These are phyloP conservation scores for Torymus auratus DNA, from an alignment of 2,888 invertebrate species.

Conservation along the genomic window DNA sequence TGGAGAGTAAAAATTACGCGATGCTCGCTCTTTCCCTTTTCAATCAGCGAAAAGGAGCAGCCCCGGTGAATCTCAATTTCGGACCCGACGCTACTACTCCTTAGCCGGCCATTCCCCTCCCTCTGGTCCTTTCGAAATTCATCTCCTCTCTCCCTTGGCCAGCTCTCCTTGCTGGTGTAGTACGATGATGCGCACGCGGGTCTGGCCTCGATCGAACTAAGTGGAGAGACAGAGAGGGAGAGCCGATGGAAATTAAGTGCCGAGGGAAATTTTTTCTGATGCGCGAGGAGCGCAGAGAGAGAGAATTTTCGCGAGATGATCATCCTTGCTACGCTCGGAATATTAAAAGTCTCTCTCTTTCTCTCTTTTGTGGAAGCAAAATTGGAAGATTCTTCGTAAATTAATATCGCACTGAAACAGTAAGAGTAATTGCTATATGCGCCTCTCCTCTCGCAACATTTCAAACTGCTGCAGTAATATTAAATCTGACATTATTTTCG, in stretches of 20 bases:
- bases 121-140: constrained; percentile 26
- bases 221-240: not conserved
- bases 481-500: too few relatives aligned
- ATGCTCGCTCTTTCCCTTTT: constrained; percentile 49
- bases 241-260: constrained; percentile 38
- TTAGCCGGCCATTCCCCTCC: constrained; percentile 21
- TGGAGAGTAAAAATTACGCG: constrained; percentile 33
- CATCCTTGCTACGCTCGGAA: too few relatives aligned
- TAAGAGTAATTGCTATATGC: not conserved
- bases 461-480: too few relatives aligned
- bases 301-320: too few relatives aligned
- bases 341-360: too few relatives aligned
- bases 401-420: not conserved
- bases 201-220: not conserved
- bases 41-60: constrained; percentile 56
- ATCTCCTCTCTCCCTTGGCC: constrained; percentile 12
- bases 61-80: constrained; percentile 47
- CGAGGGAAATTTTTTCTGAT: constrained; percentile 31
- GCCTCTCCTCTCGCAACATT: not conserved
- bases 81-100: not conserved
- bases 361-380: not conserved
- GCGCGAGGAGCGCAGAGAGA: too few relatives aligned
- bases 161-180: too few relatives aligned
- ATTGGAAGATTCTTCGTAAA: not conserved
- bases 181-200: constrained; percentile 18